A percentile compares a stretch with the other conserved stretches of the same genome.
phyloP scores from a whole-genome alignment of 2,797 vertebrate genomes.

The Discoglossus pictus region DNA sequence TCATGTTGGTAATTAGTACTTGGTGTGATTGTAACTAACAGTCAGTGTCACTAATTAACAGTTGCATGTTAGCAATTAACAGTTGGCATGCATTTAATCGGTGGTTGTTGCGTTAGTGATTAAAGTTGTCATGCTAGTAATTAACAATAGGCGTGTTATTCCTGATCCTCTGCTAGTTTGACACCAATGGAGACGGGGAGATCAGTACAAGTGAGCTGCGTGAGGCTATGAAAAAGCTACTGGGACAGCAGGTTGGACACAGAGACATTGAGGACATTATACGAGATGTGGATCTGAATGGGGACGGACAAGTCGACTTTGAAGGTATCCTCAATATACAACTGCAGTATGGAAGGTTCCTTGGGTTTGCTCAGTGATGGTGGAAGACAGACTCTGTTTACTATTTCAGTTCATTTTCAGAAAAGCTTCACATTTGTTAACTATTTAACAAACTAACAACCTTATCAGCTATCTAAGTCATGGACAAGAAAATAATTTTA shows the following conservation, averaged over 20 bases:
- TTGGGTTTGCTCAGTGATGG: no score
- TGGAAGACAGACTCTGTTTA: no score
- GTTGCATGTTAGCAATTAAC: background rate
- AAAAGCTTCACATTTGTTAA: no score
- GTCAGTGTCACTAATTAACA: no score
- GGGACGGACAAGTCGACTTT: conserved; percentile 96
- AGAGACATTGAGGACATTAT: conserved; percentile 96
- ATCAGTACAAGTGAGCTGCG: conserved; percentile 94
- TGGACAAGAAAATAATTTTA: no score
- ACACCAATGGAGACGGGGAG: conserved; percentile 95
- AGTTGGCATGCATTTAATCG: background rate
- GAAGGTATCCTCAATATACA: conserved; percentile 82
- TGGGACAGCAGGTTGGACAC: conserved; percentile 95
- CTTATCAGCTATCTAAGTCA: no score
- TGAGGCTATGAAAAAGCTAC: conserved; percentile 96
- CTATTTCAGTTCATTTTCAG: no score
- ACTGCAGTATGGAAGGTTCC: no score
- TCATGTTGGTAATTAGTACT: no score
- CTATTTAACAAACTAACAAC: no score
- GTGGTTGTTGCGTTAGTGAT: background rate
- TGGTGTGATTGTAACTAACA: no score
- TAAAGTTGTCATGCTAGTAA: background rate
- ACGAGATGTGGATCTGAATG: conserved; percentile 94
- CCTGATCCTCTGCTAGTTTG: conserved; percentile 77
- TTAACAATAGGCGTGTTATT: background rate